Conservation (phyloP, 1,140 invertebrate genomes). For the Gryon sp. region DNA sequence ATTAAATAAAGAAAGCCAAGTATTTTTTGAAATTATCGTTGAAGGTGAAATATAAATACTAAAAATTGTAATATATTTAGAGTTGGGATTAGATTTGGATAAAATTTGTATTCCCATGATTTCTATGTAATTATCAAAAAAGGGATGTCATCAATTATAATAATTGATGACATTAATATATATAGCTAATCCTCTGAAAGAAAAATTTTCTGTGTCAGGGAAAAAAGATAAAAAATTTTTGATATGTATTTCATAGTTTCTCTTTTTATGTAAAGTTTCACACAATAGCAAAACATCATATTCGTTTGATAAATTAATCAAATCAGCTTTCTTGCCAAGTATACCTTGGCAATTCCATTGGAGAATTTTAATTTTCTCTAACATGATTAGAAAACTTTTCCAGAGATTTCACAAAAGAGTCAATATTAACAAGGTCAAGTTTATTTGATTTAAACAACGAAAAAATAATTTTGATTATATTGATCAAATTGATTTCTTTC, state of each 20-base stretch:
- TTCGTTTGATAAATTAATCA: not conserved
- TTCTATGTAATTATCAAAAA: not conserved
- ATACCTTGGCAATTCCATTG: slow-evolving; percentile 2
- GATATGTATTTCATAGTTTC: not conserved
- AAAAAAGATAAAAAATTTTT: not conserved
- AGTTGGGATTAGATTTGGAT: not conserved
- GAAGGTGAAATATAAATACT: slow-evolving; percentile 6
- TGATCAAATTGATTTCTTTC: too few relatives aligned
- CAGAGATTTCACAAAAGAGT: too few relatives aligned
- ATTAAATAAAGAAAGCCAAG: not conserved
- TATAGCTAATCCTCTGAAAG: too few relatives aligned
- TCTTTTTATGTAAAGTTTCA: not conserved
- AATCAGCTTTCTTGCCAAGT: not conserved
- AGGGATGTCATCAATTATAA: not conserved
- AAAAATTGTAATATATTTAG: not conserved
- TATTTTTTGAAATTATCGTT: not conserved
- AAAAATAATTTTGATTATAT: too few relatives aligned
- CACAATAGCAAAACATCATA: not conserved
- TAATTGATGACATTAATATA: too few relatives aligned
- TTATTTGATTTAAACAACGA: too few relatives aligned
- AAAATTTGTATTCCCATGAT: not conserved
- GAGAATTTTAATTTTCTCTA: too few relatives aligned
- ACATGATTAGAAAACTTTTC: too few relatives aligned
- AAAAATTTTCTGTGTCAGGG: too few relatives aligned
- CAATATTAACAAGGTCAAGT: too few relatives aligned